Base-by-base conservation (phyloP, 2,888 invertebrate genomes). In the Phania funesta region DNA sequence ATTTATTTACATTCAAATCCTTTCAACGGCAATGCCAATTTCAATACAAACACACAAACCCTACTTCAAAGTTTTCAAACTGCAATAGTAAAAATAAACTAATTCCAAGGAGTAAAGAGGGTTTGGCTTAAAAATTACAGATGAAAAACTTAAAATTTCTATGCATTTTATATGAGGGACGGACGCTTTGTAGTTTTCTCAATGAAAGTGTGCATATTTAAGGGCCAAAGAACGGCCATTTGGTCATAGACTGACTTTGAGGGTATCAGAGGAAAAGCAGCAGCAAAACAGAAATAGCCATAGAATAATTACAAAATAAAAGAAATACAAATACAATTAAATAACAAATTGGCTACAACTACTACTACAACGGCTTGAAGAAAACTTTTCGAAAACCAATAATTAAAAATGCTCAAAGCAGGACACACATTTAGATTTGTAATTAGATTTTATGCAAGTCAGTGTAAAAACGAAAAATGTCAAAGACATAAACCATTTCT, bases 141-240 rank as follows among this genome's bases (percentile, higher is more conserved):
- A 78, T 41, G 56, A 56, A 78, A 65, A 78, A 82, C 82, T 82
- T 82, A 70, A 83, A 84, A 84, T 84, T 84, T 83, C 84, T 70
- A 84, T 84, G 84, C 83, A 84, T 84, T 84, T 84, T 81, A 84
- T 76, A 84, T 83, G 67, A 80, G 75, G 71, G 56, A 76, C 70
- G 48, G 13, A n/a, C n/a, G 46, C 26, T 70, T 50, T 58, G 41
- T 11, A 62, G 16, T 18, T 41, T 32, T 22, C 20, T 64, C 60
- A 32, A 64, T 48, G 62, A 54, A 44, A 32, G 20, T 75, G 46
- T 67, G 58, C 65, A 67, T 58, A 75, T 65, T 58, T 50, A 50
- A 67, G 41, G 29, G 26, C 48, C 11, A 38, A 56, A n/a, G 44
- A 32, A 18, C 50, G 56, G 22, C 41, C 32, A 73, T 74, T 73